These are phyloP conservation scores for Lampris incognitus DNA, from an alignment of 2,113 vertebrate genomes.

Conservation along the genomic window DNA sequence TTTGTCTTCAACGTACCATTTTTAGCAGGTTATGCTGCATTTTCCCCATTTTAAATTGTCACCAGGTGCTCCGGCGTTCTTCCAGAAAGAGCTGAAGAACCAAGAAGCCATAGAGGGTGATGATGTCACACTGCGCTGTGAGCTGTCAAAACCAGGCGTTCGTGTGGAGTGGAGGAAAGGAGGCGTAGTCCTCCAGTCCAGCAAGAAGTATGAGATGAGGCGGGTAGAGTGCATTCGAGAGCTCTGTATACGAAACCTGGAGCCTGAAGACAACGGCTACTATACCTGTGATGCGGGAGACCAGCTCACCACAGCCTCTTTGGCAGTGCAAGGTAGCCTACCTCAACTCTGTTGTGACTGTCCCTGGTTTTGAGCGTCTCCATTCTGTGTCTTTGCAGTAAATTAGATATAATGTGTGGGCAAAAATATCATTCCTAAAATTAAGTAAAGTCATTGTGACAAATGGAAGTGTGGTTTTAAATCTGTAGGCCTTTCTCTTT, in stretches of 20 bases:
- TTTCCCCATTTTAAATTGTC: conserved; percentile 51
- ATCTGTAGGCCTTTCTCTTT: neutral
- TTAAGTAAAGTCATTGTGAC: neutral
- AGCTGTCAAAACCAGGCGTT: conserved; percentile 81
- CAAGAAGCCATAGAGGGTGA: conserved; percentile 84
- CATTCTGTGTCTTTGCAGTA: too few species aligned
- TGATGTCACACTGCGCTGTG: conserved; percentile 81
- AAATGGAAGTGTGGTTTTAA: neutral
- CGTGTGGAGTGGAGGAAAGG: conserved; percentile 90
- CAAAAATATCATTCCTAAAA: neutral
- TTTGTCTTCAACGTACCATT: conserved; percentile 6
- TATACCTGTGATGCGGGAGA: conserved; percentile 90
- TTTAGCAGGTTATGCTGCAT: conserved; percentile 25
- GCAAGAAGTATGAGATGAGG: conserved; percentile 86
- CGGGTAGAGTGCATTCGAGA: conserved; percentile 81
- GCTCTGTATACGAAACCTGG: conserved; percentile 83
- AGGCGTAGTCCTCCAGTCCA: conserved; percentile 82
- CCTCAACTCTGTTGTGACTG: conserved; percentile 15
- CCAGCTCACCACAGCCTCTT: conserved; percentile 87
- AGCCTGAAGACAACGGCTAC: conserved; percentile 87
- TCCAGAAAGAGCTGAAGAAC: conserved; percentile 86
- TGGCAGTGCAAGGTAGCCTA: conserved; percentile 88
- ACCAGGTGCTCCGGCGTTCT: conserved; percentile 83
- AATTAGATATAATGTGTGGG: neutral
- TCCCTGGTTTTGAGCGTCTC: conserved; percentile 10